Base-by-base conservation (phyloP, 2,888 invertebrate species). In the Platycheirus albimanus region DNA sequence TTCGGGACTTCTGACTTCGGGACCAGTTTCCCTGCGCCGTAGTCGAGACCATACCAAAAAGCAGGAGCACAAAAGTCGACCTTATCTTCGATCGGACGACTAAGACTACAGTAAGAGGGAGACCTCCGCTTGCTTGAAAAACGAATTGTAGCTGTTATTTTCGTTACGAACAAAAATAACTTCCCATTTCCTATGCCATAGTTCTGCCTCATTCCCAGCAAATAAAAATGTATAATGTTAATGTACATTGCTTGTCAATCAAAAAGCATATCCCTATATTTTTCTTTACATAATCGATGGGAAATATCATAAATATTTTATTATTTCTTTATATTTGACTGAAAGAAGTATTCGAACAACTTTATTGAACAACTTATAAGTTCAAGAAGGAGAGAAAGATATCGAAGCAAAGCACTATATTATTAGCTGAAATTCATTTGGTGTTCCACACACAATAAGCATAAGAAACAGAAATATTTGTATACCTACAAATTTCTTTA, bases 241-340 rank as follows among this genome's bases (percentile, higher is more conserved):
- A 54, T 10, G 1, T 15, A 13, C 1, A 52, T 11, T n/a, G 1
- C 33, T 8, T 56, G 87, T 87, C 87, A 87, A 87, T 88, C 87
- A 87, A 86, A 87, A 67, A 79, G 78, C 85, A 67, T 85, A 85
- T n/a, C n/a, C n/a, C n/a, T n/a, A 83, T 86, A 86, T 87, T 87
- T 87, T 87, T 69, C 86, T 87, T 87, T 86, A 84, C 86, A 87
- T 87, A 87, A 87, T 87, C 87, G 86, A 88, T 87, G 87, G 86
- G 87, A 87, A 87, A 84, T 64, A 75, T 43, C 19, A 77, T 81
- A 81, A 78, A 72, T 58, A 71, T 49, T 41, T 17, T 69, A 10
- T 2, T 43, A 36, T 61, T 69, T 75, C 47, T 75, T 66, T 64
- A 17, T 15, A 30, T 56, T 63, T 20, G 13, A 58, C 58, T 30